phyloP scores from a whole-genome alignment of 2,113 vertebrate genomes.

The Ranitomeya variabilis region DNA sequence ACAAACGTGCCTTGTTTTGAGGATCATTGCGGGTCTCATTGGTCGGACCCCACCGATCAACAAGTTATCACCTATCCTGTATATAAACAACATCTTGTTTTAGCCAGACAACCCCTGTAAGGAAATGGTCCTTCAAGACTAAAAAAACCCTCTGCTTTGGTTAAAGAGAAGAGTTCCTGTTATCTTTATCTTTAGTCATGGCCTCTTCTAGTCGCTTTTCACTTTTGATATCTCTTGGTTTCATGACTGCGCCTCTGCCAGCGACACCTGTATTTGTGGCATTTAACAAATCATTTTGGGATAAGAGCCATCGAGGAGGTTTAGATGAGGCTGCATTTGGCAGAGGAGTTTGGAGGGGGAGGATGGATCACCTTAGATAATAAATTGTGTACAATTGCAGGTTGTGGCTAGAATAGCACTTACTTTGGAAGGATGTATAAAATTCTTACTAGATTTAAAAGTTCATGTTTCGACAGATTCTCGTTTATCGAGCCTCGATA shows the following conservation, averaged over 20 bases:
- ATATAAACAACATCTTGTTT: no score
- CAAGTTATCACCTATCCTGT: no score
- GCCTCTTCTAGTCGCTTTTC: background rate
- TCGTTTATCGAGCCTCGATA: slow-evolving; percentile 67
- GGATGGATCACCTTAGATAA: slow-evolving; percentile 70
- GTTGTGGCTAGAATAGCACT: slow-evolving; percentile 68
- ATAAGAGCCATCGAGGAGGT: slow-evolving; percentile 39
- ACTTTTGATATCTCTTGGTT: background rate
- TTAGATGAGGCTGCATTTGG: slow-evolving; percentile 53
- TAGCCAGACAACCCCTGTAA: no score
- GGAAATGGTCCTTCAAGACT: no score
- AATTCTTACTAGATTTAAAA: slow-evolving; percentile 76
- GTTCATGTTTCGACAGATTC: slow-evolving; percentile 75
- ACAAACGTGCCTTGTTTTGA: no score
- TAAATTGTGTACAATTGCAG: slow-evolving; percentile 69
- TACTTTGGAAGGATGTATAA: slow-evolving; percentile 71
- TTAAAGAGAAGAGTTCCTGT: no score
- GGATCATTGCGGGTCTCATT: no score
- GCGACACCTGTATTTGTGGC: slow-evolving; percentile 19
- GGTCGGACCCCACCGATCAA: no score
- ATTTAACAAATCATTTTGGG: slow-evolving; percentile 55
- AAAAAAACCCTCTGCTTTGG: no score
- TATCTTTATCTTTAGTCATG: background rate
- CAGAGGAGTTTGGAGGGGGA: slow-evolving; percentile 39
- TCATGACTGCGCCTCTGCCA: slow-evolving; percentile 40